A percentile compares a stretch with the other conserved stretches of the same genome.
phyloP scores from a whole-genome alignment of 2,113 vertebrate species.

The Lucifuga dentata region DNA sequence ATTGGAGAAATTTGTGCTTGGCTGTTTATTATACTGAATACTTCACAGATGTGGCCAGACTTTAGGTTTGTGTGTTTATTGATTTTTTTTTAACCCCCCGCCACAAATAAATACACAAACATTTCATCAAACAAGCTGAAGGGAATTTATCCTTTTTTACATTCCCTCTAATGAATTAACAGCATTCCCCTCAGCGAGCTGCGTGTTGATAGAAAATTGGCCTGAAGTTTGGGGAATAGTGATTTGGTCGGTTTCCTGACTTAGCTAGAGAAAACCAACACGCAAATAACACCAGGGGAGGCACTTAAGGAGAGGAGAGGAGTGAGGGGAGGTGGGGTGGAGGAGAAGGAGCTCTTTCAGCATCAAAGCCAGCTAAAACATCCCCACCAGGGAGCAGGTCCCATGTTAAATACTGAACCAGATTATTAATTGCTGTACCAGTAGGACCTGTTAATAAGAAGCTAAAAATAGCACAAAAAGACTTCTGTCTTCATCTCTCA shows the following conservation, averaged over 20 bases:
- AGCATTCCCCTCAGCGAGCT: conserved; percentile 65
- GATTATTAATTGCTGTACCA: conserved; percentile 83
- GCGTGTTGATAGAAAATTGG: conserved; percentile 74
- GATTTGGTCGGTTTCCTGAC: conserved; percentile 78
- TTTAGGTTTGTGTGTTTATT: no score
- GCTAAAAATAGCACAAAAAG: conserved; percentile 73
- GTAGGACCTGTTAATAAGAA: conserved; percentile 83
- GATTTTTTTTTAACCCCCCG: conserved; percentile 7
- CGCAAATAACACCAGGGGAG: conserved; percentile 80
- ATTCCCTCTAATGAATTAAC: conserved; percentile 74
- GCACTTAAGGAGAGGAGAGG: conserved; percentile 71
- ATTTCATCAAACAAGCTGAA: conserved; percentile 68
- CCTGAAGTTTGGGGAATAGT: conserved; percentile 81
- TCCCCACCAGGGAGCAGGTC: conserved; percentile 75
- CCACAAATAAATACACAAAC: conserved; percentile 73
- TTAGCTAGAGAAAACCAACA: conserved; percentile 82
- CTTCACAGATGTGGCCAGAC: no score
- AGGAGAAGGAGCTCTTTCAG: conserved; percentile 61
- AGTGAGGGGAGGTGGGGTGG: conserved; percentile 19
- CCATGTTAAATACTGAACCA: conserved; percentile 83
- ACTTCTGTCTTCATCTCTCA: conserved; percentile 50
- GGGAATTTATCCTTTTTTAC: conserved; percentile 61
- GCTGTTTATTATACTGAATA: not conserved
- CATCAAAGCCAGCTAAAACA: conserved; percentile 83
- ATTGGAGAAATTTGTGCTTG: no score